Evolutionary conservation across 2,797 vertebrate species (phyloP).

Genomic region (Cyclura pinguis): DNA sequence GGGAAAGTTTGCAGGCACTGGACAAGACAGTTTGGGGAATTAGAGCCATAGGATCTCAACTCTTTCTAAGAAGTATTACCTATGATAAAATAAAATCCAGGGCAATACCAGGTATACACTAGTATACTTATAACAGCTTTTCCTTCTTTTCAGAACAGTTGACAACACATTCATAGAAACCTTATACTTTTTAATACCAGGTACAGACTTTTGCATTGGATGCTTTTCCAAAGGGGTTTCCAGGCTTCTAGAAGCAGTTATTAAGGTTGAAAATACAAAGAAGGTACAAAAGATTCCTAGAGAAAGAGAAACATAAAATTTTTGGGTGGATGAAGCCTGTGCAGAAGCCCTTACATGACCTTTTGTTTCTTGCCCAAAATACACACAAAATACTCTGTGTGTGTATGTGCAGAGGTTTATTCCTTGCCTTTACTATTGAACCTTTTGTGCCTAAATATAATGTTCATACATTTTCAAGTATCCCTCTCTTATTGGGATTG

Average conservation of each 20-base stretch:
- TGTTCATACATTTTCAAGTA: not conserved
- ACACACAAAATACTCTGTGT: too few relatives aligned
- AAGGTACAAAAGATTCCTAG: not conserved
- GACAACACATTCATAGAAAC: not conserved
- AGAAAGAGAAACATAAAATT: not conserved
- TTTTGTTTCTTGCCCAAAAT: not conserved
- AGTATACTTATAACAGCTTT: not conserved
- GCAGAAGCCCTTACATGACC: not conserved
- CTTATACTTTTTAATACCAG: too few relatives aligned
- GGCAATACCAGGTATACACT: too few relatives aligned
- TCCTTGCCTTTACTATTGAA: not conserved
- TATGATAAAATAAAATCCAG: too few relatives aligned
- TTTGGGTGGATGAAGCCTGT: too few relatives aligned
- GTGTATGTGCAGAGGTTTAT: not conserved
- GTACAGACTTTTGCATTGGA: not conserved
- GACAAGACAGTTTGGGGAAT: too few relatives aligned
- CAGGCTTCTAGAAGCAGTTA: not conserved
- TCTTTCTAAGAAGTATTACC: too few relatives aligned
- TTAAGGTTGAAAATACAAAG: not conserved
- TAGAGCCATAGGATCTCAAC: too few relatives aligned
- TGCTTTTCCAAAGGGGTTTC: not conserved
- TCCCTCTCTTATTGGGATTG: not conserved
- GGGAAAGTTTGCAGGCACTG: too few relatives aligned
- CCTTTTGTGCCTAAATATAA: not conserved
- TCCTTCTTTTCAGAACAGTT: not conserved